Evolutionary conservation across 2,113 vertebrate species (phyloP), one percentile per base, ranked within the genome.

Genomic region (Probosciger aterrimus): DNA sequence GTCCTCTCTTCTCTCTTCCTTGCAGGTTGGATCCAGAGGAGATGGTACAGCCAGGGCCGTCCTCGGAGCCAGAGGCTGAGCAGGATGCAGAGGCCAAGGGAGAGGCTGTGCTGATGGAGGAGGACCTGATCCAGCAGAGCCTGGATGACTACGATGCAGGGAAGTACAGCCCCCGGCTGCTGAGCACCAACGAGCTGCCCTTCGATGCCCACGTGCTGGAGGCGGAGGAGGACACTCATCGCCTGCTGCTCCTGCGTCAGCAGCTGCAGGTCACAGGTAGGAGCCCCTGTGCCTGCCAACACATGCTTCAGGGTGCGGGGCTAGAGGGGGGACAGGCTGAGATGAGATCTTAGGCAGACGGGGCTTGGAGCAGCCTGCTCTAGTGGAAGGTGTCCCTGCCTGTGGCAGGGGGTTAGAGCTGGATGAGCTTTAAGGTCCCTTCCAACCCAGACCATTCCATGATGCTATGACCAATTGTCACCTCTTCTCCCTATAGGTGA

Each of bases 111-210:
- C 96, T 99, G 82, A 99, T 99, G 6, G 99, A 99, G 96, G 99
- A 99, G 96, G 99, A 99, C 95, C 97, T 99, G 86, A 99, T 99
- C 93, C 99, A 99, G 97, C 99, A 99, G 97, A 99, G 99, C 96
- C 98, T 99, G 95, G 99, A 99, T 0, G 99, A 99, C 93, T 99
- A 99, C 0, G 99, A 99, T 0, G 98, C 99, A 0, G 99, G 99
- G 7, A 98, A 98, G 75, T 99, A 99, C 98, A 99, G 99, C 77
- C 99, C 99, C 3, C 90, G 98, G 8, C 98, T 99, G 89, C 98
- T 99, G 80, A 98, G 97, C 2, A 30, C 97, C 7, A 98, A 98
- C 0, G 99, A 99, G 95, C 97, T 99, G 96, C 99, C 99, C 0
- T 98, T 99, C 16, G 99, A 99, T 1, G 98, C 98, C 0, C 99